Base-by-base conservation (phyloP, 2,797 vertebrate genomes). In the Gambusia yucatana region DNA sequence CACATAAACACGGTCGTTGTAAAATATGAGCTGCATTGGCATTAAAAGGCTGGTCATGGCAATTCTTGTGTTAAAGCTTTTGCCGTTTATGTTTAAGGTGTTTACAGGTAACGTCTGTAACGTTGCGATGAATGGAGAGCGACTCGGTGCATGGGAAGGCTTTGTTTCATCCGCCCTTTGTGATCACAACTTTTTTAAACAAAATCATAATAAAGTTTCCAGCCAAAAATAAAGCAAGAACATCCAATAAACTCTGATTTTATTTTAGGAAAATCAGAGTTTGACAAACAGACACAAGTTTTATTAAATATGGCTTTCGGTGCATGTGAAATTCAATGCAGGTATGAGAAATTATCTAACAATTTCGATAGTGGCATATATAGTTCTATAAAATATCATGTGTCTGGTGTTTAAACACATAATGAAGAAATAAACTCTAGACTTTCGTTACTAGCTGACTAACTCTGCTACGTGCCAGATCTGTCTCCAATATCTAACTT, bases 1-100 rank as follows among this genome's bases (percentile, higher is more conserved):
- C 81, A 36, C 75, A 77, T 79, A 75, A 55, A 84, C 80, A 59
- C 77, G 4, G 8, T 20, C 39, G 75, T 61, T 25, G 61, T 22
- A 17, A 20, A 77, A 55, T 65, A 70, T 16, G 5, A 76, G 57
- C 52, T 43, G 6, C 14, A 0, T 7, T 5, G 50, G n/a, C 22
- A 48, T 70, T 82, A 73, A 76, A 61, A 46, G 59, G 44, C 33
- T 33, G 1, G 33, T 73, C 20, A 59, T 50, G 50, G 20, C 61
- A 4, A 14, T 46, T 72, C 65, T 65, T 59, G 10, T 46, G 46
- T 61, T 8, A 22, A 61, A 63, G 82, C 57, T 28, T 48, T 63
- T 33, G 8, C 2, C 52, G 22, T 78, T 81, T 73, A 55, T 67
- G 20, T 22, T 67, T 67, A 41, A 25, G 20, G 63, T 39, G 33